These are phyloP conservation scores for Brachionus plicatilis DNA, from an alignment of 1,140 invertebrate genomes.

Conservation along the genomic window DNA sequence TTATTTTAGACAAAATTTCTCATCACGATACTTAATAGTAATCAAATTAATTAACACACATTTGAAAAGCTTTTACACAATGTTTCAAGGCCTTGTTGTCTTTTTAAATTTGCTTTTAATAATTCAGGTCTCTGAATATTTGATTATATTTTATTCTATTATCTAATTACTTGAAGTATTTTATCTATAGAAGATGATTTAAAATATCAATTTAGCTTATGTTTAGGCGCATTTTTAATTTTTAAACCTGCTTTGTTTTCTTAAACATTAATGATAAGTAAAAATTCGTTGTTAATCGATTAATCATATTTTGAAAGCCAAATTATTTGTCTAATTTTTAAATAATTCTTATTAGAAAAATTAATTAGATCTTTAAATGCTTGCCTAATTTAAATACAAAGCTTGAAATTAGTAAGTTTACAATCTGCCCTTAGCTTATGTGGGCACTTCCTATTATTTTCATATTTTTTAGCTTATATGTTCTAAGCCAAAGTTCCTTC, in stretches of 20 bases:
- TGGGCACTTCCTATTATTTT: too few species aligned
- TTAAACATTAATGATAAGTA: neutral
- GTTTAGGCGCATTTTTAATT: neutral
- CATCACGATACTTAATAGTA: too few species aligned
- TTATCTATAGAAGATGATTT: neutral
- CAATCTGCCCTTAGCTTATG: too few species aligned
- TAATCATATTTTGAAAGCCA: neutral
- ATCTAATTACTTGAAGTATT: neutral
- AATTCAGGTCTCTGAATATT: too few species aligned
- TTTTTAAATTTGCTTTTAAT: too few species aligned
- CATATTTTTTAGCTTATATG: too few species aligned
- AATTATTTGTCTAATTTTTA: neutral
- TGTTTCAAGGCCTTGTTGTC: too few species aligned
- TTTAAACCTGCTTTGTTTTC: neutral
- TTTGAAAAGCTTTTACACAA: too few species aligned
- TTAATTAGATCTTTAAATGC: neutral
- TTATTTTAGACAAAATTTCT: too few species aligned
- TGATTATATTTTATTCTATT: neutral
- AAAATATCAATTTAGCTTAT: neutral
- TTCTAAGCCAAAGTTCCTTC: too few species aligned
- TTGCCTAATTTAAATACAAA: neutral
- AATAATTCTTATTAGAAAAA: neutral
- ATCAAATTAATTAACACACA: too few species aligned
- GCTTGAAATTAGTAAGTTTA: too few species aligned
- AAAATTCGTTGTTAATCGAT: neutral